A percentile compares a stretch with the other conserved stretches of the same genome.
Conservation (phyloP, 1,140 invertebrate species). For the Drosophila sp. region DNA sequence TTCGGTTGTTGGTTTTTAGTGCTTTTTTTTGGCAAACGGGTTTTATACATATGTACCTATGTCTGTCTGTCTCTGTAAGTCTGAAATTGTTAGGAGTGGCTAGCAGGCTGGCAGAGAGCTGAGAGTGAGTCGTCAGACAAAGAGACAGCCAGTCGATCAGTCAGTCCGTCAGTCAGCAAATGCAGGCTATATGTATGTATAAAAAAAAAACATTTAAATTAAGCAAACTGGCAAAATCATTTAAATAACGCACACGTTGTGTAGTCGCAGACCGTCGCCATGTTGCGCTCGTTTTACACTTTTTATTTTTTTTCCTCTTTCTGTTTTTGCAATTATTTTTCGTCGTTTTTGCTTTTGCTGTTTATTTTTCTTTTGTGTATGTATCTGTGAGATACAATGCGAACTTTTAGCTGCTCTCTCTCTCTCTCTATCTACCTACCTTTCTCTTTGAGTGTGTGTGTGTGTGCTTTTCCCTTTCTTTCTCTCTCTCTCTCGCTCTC, state of each 20-base stretch:
- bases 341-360: slow-evolving; percentile 64
- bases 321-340: slow-evolving; percentile 74
- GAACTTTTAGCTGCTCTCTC: slow-evolving; percentile 34
- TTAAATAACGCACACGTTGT: slow-evolving; percentile 76
- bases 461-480: neutral
- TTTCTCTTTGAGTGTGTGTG: neutral
- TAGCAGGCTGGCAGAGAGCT: neutral
- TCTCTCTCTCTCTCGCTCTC: slow-evolving; percentile 9
- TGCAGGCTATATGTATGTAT: slow-evolving; percentile 45
- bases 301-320: slow-evolving; percentile 48
- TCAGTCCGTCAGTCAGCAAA: slow-evolving; percentile 26
- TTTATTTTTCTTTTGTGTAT: slow-evolving; percentile 54
- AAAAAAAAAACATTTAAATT: slow-evolving; percentile 70
- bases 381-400: slow-evolving; percentile 69
- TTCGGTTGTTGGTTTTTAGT: slow-evolving; percentile 21
- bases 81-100: slow-evolving; percentile 53
- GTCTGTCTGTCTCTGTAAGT: neutral
- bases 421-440: neutral
- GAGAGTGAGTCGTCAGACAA: neutral
- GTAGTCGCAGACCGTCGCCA: slow-evolving; percentile 43
- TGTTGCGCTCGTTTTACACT: slow-evolving; percentile 62
- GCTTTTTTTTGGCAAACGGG: neutral
- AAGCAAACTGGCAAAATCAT: slow-evolving; percentile 70
- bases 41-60: slow-evolving; percentile 11
- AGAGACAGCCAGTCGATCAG: neutral